Conservation (phyloP, 2,797 vertebrate genomes). For the Ispidina picta region DNA sequence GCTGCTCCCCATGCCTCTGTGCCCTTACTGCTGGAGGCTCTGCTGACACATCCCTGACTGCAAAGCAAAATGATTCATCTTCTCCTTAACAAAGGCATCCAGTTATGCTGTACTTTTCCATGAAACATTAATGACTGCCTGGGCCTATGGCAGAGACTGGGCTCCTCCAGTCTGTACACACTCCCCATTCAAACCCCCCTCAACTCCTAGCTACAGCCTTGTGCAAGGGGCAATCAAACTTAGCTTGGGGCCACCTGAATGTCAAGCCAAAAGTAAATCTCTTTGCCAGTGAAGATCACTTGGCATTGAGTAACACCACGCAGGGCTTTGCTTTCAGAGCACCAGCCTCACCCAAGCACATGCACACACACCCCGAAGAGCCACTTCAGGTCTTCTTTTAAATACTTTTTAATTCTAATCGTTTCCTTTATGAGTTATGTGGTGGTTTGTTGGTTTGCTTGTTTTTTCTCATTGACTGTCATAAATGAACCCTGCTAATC, state of each 20-base stretch:
- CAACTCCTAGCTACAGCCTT: background rate
- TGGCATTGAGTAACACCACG: fast-evolving
- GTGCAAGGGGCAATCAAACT: background rate
- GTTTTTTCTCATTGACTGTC: background rate
- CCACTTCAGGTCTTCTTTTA: background rate
- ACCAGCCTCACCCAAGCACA: background rate
- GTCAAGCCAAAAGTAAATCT: background rate
- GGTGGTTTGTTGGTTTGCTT: background rate
- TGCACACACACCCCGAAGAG: background rate
- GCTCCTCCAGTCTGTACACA: background rate
- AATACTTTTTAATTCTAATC: background rate
- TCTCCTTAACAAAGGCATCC: background rate
- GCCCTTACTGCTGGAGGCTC: background rate
- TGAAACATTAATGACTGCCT: background rate
- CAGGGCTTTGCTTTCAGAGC: background rate
- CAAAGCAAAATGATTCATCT: background rate
- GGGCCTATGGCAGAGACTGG: background rate
- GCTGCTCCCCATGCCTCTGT: background rate
- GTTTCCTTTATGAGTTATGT: background rate
- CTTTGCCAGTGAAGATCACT: background rate
- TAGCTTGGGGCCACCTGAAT: background rate
- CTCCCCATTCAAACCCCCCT: fast-evolving
- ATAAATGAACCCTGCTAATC: conserved; percentile 1
- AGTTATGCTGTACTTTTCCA: background rate
- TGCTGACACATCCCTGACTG: background rate